Conservation (phyloP, 2,888 invertebrate species). For the Rugalucina vietnamica region DNA sequence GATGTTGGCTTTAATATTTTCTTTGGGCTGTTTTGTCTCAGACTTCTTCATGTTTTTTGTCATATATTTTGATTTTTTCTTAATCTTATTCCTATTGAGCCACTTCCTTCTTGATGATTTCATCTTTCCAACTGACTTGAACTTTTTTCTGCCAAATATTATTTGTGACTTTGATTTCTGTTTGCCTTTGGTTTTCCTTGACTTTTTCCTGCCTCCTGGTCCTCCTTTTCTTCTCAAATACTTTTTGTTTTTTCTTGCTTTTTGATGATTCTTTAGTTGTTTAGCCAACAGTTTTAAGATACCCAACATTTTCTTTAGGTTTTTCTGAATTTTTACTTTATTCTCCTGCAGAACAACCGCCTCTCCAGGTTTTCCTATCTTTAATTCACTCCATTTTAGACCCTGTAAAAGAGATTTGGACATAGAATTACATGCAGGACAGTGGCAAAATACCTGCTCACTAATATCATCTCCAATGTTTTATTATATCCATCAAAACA, state of each 20-base stretch:
- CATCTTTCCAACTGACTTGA: too few relatives aligned
- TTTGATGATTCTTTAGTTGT: not conserved
- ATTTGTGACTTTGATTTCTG: not conserved
- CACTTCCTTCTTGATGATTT: too few relatives aligned
- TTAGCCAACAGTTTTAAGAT: not conserved
- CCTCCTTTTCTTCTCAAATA: not conserved
- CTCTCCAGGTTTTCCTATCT: not conserved
- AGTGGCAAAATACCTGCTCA: too few relatives aligned
- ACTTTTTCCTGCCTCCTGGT: not conserved
- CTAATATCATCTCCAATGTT: too few relatives aligned
- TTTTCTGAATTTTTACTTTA: not conserved
- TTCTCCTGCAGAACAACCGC: not conserved
- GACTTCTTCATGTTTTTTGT: too few relatives aligned
- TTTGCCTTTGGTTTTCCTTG: not conserved
- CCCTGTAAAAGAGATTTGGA: not conserved
- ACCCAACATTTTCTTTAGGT: not conserved
- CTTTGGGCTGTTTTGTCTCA: too few relatives aligned
- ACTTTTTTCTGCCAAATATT: not conserved
- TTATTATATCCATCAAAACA: too few relatives aligned
- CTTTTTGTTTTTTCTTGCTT: not conserved
- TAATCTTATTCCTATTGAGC: too few relatives aligned
- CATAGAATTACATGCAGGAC: too few relatives aligned
- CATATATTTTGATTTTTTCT: too few relatives aligned
- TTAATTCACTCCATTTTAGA: not conserved
- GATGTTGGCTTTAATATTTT: too few relatives aligned